Percentiles rank a stretch among this genome's conserved stretches.
These are phyloP conservation scores for Sebastes vulpes DNA, from an alignment of 2,797 vertebrate genomes.

Conservation along the genomic window DNA sequence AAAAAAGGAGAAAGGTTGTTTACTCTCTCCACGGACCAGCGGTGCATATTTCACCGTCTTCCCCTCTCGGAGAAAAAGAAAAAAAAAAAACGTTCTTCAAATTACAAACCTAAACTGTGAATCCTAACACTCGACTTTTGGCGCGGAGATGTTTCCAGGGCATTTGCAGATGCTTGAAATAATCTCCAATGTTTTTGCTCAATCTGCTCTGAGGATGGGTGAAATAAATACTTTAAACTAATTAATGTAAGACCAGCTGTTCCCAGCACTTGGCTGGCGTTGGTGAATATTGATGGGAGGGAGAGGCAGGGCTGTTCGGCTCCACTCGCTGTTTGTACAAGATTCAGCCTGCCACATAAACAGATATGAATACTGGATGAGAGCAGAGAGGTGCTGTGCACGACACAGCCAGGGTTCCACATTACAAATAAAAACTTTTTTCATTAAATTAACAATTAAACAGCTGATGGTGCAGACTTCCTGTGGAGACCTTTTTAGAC, in stretches of 20 bases:
- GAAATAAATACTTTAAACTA: conserved; percentile 99
- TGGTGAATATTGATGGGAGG: conserved; percentile 98
- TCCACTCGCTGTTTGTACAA: conserved; percentile 97
- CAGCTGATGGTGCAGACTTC: conserved; percentile 53
- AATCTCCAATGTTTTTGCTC: conserved; percentile 99
- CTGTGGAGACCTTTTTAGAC: conserved; percentile 40
- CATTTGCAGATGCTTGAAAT: conserved; percentile 99
- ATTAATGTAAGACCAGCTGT: conserved; percentile 99
- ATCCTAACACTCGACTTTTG: conserved; percentile 88
- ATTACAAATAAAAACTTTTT: conserved; percentile 69
- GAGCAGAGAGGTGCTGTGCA: conserved; percentile 85
- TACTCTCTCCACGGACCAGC: conserved; percentile 81
- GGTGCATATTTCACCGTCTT: conserved; percentile 83
- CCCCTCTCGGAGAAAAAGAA: conserved; percentile 36
- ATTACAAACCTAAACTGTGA: conserved; percentile 89
- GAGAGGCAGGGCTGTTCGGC: conserved; percentile 82
- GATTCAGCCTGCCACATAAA: conserved; percentile 97
- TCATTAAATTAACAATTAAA: conserved; percentile 69
- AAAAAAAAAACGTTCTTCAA: conserved; percentile 75
- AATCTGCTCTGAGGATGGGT: conserved; percentile 99
- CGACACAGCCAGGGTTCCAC: conserved; percentile 64
- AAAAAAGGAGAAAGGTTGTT: conserved; percentile 85
- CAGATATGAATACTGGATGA: conserved; percentile 96
- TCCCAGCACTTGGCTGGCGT: conserved; percentile 99
- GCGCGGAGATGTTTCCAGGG: conserved; percentile 97